These are phyloP conservation scores for Volucella inanis DNA, from an alignment of 2,888 invertebrate species.

Conservation along the genomic window DNA sequence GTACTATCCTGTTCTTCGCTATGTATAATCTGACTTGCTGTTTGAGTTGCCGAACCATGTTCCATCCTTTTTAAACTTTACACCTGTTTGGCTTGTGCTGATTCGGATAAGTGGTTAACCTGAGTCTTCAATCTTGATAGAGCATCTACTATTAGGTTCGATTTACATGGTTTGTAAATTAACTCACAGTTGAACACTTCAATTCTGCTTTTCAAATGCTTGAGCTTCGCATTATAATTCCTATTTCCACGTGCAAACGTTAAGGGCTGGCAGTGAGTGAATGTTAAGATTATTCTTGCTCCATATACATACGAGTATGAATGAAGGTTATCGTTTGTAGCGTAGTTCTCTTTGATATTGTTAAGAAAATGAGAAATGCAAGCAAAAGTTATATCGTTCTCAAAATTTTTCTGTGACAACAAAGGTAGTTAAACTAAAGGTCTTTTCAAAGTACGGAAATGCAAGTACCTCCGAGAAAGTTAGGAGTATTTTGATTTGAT, in stretches of 20 bases:
- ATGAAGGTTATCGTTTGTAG: too few species aligned
- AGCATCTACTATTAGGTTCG: slow-evolving; percentile 42
- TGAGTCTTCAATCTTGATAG: slow-evolving; percentile 28
- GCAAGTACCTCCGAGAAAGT: too few species aligned
- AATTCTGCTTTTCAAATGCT: slow-evolving; percentile 42
- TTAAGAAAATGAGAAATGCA: neutral
- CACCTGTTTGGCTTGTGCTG: too few species aligned
- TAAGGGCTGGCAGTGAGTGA: slow-evolving; percentile 32
- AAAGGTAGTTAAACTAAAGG: too few species aligned
- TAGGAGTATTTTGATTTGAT: too few species aligned
- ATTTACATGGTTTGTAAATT: slow-evolving; percentile 47
- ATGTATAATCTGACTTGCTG: too few species aligned
- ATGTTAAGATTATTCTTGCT: slow-evolving; percentile 39
- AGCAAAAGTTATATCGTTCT: neutral
- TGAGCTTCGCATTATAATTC: slow-evolving; percentile 54
- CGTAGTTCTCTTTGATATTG: slow-evolving; percentile 7
- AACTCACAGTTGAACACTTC: slow-evolving; percentile 35
- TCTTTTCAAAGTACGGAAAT: too few species aligned
- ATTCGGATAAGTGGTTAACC: slow-evolving; percentile 30
- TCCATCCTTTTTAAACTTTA: too few species aligned
- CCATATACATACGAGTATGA: slow-evolving; percentile 42
- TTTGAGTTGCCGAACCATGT: too few species aligned
- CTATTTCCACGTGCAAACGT: slow-evolving; percentile 41
- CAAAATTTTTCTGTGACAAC: too few species aligned
- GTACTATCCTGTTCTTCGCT: too few species aligned